phyloP scores from a whole-genome alignment of 2,888 invertebrate genomes.

The Macrophya alboannulata region DNA sequence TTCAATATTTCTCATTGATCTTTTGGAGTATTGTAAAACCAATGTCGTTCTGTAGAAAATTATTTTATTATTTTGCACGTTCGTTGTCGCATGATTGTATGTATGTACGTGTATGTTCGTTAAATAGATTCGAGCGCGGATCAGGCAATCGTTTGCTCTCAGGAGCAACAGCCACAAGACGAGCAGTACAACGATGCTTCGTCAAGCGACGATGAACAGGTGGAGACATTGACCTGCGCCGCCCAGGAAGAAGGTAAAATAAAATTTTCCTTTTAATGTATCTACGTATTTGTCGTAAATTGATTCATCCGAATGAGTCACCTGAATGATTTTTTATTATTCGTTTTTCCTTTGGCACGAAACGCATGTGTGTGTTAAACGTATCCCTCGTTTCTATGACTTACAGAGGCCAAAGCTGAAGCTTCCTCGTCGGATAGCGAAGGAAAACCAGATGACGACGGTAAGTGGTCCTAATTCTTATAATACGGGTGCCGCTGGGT shows the following conservation, averaged over 20 bases:
- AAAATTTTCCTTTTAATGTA: conserved; percentile 59
- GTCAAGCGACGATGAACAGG: conserved; percentile 77
- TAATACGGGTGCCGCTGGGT: conserved; percentile 14
- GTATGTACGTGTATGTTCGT: conserved; percentile 67
- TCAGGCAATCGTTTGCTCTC: conserved; percentile 84
- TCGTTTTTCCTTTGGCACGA: conserved; percentile 59
- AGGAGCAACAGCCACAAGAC: conserved; percentile 69
- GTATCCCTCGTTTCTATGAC: conserved; percentile 67
- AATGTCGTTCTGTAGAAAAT: conserved; percentile 53
- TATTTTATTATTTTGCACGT: conserved; percentile 26
- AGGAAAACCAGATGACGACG: conserved; percentile 74
- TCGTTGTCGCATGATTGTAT: conserved; percentile 70
- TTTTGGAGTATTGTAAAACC: neutral
- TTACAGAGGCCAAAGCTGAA: conserved; percentile 78
- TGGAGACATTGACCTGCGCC: conserved; percentile 73
- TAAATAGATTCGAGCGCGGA: conserved; percentile 85
- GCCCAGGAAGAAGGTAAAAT: conserved; percentile 83
- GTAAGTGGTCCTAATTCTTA: conserved; percentile 67
- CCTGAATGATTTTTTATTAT: conserved; percentile 59
- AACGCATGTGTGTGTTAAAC: conserved; percentile 69
- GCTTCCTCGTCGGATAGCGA: conserved; percentile 77
- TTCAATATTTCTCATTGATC: neutral
- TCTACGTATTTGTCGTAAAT: conserved; percentile 34
- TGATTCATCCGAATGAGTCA: neutral
- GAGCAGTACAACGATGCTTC: conserved; percentile 76